Base-by-base conservation (phyloP, 1,140 invertebrate species). In the Theocolax elegans region DNA sequence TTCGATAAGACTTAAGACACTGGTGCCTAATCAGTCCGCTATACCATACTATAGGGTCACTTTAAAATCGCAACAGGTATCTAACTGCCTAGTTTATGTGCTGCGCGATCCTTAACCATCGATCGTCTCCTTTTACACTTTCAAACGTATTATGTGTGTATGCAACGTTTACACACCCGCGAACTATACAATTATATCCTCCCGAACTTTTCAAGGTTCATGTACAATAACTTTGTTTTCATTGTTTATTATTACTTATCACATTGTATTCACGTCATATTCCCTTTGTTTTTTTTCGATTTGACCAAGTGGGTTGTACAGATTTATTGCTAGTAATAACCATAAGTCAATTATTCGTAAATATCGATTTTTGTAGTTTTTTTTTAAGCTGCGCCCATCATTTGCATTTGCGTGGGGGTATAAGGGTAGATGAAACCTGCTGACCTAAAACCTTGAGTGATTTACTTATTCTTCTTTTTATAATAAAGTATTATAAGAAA, bases 41-140 rank as follows among this genome's bases (percentile, higher is more conserved):
- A n/a, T n/a, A n/a, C n/a, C n/a, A n/a, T n/a, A n/a, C n/a, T n/a
- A n/a, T n/a, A 35, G 10, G 4, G 31, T 35, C 31, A 35, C 31
- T 35, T 35, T 35, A 35, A 35, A 53, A 56, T 56, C n/a, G 53
- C 53, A 56, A 56, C 53, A 56, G 53, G 53, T 56, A 56, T 35
- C 53, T 56, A 56, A 56, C 17, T 56, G 53, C 13, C 29, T 56
- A 13, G n/a, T 29, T 54, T 54, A 54, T 31, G 6, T 27, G 2
- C 51, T 9, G 29, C 53, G 17, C 53, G 53, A 56, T 56, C 29
- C 29, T 56, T 13, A 12, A 9, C n/a, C 29, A 56, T 56, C 53
- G 53, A 56, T 56, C 53, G 25, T 27, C 12, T 31, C 9, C 7
- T 27, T 51, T 12, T 46, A 46, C 44, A 46, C 8, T 13, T 0